These are phyloP conservation scores for Camponotus floridanus DNA, from an alignment of 1,140 invertebrate species.

Conservation along the genomic window DNA sequence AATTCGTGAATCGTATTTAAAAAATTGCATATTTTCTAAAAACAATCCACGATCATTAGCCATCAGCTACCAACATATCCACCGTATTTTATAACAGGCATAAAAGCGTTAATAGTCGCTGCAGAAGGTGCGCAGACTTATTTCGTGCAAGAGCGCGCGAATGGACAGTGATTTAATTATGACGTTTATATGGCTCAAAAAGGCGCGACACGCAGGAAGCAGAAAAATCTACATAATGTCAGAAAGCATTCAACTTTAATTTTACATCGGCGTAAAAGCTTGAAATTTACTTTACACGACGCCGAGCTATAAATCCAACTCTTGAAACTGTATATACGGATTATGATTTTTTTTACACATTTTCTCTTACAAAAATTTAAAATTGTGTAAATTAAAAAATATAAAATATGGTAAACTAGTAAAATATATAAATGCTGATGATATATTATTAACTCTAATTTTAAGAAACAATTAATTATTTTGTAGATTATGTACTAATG, in stretches of 20 bases:
- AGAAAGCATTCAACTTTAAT: conserved; percentile 42
- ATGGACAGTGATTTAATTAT: conserved; percentile 51
- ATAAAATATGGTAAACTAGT: neutral
- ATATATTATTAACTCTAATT: neutral
- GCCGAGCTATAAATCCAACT: neutral
- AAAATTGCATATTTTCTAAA: conserved; percentile 40
- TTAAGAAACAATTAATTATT: neutral
- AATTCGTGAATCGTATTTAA: neutral
- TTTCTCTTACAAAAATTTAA: neutral
- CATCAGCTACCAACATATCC: conserved; percentile 35
- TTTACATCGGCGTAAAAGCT: neutral
- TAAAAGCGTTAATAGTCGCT: conserved; percentile 53
- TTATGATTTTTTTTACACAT: neutral
- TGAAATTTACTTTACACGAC: neutral
- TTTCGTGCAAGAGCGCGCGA: conserved; percentile 35
- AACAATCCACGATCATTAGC: conserved; percentile 56
- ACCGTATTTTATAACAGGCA: conserved; percentile 33
- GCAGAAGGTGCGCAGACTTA: conserved; percentile 42
- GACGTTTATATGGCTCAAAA: conserved; percentile 31
- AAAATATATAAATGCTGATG: neutral
- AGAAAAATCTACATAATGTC: conserved; percentile 47
- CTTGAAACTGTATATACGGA: neutral
- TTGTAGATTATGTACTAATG: neutral
- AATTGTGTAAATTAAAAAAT: neutral
- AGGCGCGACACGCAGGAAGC: neutral